Base-by-base conservation (phyloP, 2,113 vertebrate species). In the Struthio camelus region DNA sequence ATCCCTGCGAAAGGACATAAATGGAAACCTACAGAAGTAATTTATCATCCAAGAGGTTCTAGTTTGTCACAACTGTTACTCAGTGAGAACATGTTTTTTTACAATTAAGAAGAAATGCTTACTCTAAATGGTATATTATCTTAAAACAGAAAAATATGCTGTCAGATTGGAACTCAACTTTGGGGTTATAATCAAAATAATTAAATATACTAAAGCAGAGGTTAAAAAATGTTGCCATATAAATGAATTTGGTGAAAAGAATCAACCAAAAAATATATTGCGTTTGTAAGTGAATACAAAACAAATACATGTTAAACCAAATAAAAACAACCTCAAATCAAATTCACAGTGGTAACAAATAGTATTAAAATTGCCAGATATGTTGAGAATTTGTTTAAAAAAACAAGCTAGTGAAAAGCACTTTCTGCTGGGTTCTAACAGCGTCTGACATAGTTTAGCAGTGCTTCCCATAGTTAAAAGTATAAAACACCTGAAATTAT, bases 11-110 rank as follows among this genome's bases (percentile, higher is more conserved):
- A 81, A 92, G 94, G 93, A 58, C 87, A 85, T 93, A 91, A 96
- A 95, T 53, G 95, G 87, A 95, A 97, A 93, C 79, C 54, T 95
- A 73, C 58, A 85, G 81, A 96, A 91, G 69, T 73, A 53, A 77
- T 94, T 95, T 96, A 81, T 95, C 78, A 89, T 90, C 89, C 90
- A 94, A 83, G 93, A 62, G 71, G 87, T 85, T 93, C 89, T 65
- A 90, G 79, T 93, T 91, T 96, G 94, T 90, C 81, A 77, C 75
- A 91, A 73, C 71, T 67, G 71, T 91, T 96, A 38, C 87, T 87
- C 50, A 53, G 18, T 62, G 66, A 83, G 93, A 85, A 95, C 0
- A 64, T 80, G 91, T 94, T 96, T 94, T 96, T 96, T 90, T 94
- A 44, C 93, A 91, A 73, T 94, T 91, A 90, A 87, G 83, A 81